Base-by-base conservation (phyloP, 2,797 vertebrate species). In the Cetoscarus ocellatus region DNA sequence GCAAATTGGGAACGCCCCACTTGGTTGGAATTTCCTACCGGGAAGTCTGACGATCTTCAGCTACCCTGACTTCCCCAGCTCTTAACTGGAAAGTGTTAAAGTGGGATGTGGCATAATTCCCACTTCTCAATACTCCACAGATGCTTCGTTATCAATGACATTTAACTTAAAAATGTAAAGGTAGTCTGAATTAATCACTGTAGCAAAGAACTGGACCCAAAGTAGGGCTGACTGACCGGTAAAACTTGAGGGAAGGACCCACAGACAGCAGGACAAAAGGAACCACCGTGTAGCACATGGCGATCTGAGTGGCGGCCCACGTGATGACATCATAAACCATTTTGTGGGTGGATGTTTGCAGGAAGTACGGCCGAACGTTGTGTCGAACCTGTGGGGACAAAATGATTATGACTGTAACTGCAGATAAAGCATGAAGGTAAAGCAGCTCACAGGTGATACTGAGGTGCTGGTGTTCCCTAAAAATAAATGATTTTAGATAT, bases 221-320 rank as follows among this genome's bases (percentile, higher is more conserved):
- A 14, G 5, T 14, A 43, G 12, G 10, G 11, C 42, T n/a, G 13
- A 53, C 94, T 93, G 83, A 98, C 97, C 96, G 96, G 93, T 97
- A 98, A 77, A 98, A 98, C 74, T 89, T 93, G 69, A 98, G 71
- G 0, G 97, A 98, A 0, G 97, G 95, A 19, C 94, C 95, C 54
- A 98, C 80, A 36, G 97, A 97, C 38, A 98, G 94, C 85, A 98
- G 93, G 68, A 98, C 95, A 66, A 98, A 98, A 3, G 97, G 97
- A 62, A 96, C 95, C 0, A 98, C 97, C 0, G 96, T 98, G 91
- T 98, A 98, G 88, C 97, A 97, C 84, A 98, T 96, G 78, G 96
- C 96, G 38, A 97, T 80, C 89, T 98, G 97, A 68, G 97, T 98
- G 58, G 92, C 90, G 0, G 92, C 90, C 97, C 97, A 98, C 0